Conservation (phyloP, 2,888 invertebrate genomes). For the Oscheius sp. region DNA sequence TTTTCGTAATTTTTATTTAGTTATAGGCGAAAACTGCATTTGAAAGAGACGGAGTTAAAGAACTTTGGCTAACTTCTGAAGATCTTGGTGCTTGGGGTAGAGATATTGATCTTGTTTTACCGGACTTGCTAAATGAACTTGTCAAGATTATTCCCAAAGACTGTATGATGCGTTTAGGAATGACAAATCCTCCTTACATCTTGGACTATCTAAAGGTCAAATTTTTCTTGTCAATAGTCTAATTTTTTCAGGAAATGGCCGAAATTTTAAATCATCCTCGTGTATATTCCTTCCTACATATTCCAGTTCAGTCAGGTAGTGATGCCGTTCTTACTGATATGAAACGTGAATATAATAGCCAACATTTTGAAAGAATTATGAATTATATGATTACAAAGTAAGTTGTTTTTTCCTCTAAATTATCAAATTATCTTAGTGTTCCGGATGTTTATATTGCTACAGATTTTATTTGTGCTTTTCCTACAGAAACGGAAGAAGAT, state of each 20-base stretch:
- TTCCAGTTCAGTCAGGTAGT: constrained; percentile 97
- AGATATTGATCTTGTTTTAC: constrained; percentile 83
- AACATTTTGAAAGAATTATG: constrained; percentile 88
- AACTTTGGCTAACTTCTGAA: constrained; percentile 97
- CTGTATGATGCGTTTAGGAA: constrained; percentile 83
- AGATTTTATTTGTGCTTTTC: constrained; percentile 97
- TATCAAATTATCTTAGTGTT: constrained; percentile 76
- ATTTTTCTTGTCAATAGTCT: neutral
- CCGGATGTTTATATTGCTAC: constrained; percentile 92
- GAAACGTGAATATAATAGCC: constrained; percentile 91
- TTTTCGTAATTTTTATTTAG: neutral
- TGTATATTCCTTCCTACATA: constrained; percentile 93
- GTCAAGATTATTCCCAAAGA: constrained; percentile 77
- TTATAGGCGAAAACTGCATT: constrained; percentile 55
- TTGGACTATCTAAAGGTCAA: constrained; percentile 84
- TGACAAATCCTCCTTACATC: constrained; percentile 95
- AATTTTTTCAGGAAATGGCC: constrained; percentile 78
- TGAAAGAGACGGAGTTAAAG: constrained; percentile 84
- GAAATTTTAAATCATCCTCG: constrained; percentile 84
- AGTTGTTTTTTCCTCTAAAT: constrained; percentile 37
- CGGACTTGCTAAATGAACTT: constrained; percentile 85
- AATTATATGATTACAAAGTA: constrained; percentile 82
- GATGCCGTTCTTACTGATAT: constrained; percentile 89
- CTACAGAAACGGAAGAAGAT: constrained; percentile 89
- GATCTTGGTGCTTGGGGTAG: constrained; percentile 97